Conservation (phyloP, 2,113 vertebrate genomes). For the Cariama cristata region DNA sequence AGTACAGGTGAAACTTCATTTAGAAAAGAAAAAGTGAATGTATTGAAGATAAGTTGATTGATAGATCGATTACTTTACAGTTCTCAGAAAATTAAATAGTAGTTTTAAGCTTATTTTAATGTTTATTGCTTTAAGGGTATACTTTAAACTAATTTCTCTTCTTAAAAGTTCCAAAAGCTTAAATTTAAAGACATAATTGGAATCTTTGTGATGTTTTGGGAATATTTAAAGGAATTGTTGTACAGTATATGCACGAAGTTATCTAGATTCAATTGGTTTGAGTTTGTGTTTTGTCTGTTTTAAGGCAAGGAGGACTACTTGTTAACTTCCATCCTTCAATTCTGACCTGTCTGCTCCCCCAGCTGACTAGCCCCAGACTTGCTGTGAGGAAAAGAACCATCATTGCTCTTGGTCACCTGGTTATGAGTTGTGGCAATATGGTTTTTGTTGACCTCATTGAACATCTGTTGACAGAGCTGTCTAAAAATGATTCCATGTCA, state of each 20-base stretch:
- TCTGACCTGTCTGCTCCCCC: conserved; percentile 97
- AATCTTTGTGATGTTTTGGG: neutral
- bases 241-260: conserved; percentile 12
- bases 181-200: neutral
- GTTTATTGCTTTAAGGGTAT: neutral
- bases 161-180: neutral
- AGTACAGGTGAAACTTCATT: neutral
- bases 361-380: conserved; percentile 97
- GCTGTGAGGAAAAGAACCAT: conserved; percentile 99
- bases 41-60: neutral
- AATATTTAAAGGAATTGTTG: neutral
- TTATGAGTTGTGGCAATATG: conserved; percentile 98
- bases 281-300: conserved; percentile 75
- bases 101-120: neutral
- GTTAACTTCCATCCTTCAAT: conserved; percentile 99
- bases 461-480: conserved; percentile 94
- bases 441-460: conserved; percentile 99
- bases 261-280: conserved; percentile 66
- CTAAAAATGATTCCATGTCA: conserved; percentile 98
- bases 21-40: neutral
- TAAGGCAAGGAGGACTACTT: conserved; percentile 96
- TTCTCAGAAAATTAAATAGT: neutral
- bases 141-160: neutral
- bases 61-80: neutral
- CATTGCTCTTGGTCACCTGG: conserved; percentile 97